Evolutionary conservation across 2,888 invertebrate species (phyloP).

Genomic region (Steinernema carpocapsae): DNA sequence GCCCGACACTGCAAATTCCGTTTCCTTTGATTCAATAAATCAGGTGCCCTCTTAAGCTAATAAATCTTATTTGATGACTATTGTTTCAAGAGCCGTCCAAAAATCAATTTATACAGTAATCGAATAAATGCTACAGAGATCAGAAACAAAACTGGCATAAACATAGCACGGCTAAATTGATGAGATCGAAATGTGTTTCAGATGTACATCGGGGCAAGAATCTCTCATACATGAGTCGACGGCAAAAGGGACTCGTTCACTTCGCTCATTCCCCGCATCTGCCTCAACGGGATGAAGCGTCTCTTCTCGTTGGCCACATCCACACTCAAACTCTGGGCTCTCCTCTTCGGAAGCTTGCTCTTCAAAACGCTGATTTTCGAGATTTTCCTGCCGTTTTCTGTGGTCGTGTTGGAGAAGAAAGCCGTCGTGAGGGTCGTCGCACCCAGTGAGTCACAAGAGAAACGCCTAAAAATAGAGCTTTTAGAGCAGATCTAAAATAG

Average conservation of each 20-base stretch:
- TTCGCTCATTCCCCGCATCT: slow-evolving; percentile 28
- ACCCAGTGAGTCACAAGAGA: slow-evolving; percentile 17
- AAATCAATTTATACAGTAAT: too few species aligned
- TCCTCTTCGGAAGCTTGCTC: slow-evolving; percentile 5
- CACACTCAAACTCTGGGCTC: background rate
- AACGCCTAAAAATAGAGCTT: background rate
- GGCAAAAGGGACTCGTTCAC: slow-evolving; percentile 25
- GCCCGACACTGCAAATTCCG: too few species aligned
- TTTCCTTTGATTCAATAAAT: too few species aligned
- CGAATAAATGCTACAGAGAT: background rate
- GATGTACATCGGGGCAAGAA: too few species aligned
- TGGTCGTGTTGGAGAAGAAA: background rate
- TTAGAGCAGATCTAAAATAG: background rate
- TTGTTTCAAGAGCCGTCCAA: too few species aligned
- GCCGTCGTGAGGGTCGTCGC: slow-evolving; percentile 8
- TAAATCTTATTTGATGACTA: too few species aligned
- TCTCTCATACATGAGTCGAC: background rate
- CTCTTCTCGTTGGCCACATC: background rate
- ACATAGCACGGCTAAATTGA: background rate
- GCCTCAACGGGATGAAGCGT: background rate
- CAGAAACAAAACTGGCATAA: background rate
- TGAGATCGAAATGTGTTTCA: too few species aligned
- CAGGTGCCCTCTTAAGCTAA: too few species aligned
- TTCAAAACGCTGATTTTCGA: slow-evolving; percentile 19
- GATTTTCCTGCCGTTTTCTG: background rate